Conservation (phyloP, 2,888 invertebrate genomes). For the Enchytraeus crypticus region DNA sequence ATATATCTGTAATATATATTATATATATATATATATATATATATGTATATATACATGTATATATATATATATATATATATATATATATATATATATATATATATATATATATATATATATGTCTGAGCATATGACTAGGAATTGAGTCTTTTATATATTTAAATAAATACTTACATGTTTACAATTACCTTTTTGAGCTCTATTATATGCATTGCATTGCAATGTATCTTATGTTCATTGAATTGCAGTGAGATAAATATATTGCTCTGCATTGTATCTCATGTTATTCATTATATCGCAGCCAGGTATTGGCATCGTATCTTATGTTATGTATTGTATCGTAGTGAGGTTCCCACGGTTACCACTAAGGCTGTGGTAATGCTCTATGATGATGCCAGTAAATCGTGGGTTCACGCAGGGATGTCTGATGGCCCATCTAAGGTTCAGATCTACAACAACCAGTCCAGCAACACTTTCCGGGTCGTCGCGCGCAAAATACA, state of each 20-base stretch:
- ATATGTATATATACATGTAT: background rate
- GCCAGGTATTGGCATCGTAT: too few relatives aligned
- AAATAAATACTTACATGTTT: background rate
- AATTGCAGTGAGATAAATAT: too few relatives aligned
- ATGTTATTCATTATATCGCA: too few relatives aligned
- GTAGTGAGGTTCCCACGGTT: constrained; percentile 7
- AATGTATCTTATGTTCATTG: too few relatives aligned
- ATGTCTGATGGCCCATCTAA: constrained; percentile 5
- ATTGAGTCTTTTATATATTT: background rate
- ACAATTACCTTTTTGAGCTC: background rate
- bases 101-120: constrained; percentile 8
- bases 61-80: background rate
- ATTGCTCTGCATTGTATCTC: too few relatives aligned
- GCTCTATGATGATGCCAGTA: constrained; percentile 12
- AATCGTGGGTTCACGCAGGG: constrained; percentile 11
- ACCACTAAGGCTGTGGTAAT: constrained; percentile 10
- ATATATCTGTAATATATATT: background rate
- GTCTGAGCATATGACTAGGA: background rate
- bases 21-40: background rate
- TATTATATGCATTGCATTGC: too few relatives aligned
- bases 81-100: background rate
- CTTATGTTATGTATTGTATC: too few relatives aligned
- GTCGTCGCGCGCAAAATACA: constrained; percentile 10
- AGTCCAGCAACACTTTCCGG: constrained; percentile 10
- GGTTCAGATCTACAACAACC: constrained; percentile 15